Evolutionary conservation across 2,113 vertebrate genomes (phyloP).

Genomic region (Tachycineta bicolor): DNA sequence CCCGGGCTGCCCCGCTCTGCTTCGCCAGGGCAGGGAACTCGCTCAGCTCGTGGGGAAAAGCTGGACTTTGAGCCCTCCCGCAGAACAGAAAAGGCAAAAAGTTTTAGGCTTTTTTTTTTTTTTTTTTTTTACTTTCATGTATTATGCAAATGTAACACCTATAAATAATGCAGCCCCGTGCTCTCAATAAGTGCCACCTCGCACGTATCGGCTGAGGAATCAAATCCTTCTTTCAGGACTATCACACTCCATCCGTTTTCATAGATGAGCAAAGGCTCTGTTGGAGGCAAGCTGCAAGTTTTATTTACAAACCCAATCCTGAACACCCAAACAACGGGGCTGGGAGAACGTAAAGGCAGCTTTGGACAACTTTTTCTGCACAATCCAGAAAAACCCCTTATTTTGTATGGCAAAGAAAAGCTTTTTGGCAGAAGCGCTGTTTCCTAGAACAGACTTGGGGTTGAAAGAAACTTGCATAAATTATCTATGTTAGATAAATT

Average conservation of each 20-base stretch:
- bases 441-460: background rate
- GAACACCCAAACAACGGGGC: background rate
- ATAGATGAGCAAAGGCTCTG: background rate
- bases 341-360: background rate
- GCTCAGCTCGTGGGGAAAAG: rapidly evolving
- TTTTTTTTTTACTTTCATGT: background rate
- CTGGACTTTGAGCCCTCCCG: background rate
- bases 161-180: conserved; percentile 37
- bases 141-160: conserved; percentile 17
- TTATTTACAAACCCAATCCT: background rate
- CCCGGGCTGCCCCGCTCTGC: background rate
- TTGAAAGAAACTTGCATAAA: conserved; percentile 16
- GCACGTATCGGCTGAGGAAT: background rate
- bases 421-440: background rate
- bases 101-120: no score
- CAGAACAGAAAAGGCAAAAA: background rate
- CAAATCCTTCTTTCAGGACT: background rate
- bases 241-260: rapidly evolving
- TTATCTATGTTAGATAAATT: conserved; percentile 51
- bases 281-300: background rate
- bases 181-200: background rate
- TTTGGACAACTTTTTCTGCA: background rate
- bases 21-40: background rate
- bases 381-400: background rate
- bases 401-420: background rate